phyloP scores from a whole-genome alignment of 2,888 invertebrate genomes.

The Elmis aenea region DNA sequence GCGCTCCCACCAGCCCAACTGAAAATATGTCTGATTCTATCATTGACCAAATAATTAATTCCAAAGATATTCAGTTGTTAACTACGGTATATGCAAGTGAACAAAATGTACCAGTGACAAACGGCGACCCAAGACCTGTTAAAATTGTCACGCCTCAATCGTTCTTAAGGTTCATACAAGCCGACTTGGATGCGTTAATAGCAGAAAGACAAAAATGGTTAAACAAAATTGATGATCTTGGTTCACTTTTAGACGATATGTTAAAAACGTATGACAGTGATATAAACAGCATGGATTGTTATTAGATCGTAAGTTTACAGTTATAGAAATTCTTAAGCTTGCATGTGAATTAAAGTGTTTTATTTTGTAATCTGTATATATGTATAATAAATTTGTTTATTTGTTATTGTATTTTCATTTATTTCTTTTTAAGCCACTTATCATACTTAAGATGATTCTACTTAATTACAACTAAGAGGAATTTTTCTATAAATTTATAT shows the following conservation, averaged over 20 bases:
- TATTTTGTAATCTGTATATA: conserved; percentile 1
- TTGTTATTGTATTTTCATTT: background rate
- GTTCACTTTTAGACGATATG: conserved; percentile 71
- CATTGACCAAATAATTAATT: conserved; percentile 61
- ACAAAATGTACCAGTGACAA: conserved; percentile 39
- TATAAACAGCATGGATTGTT: conserved; percentile 66
- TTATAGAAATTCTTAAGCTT: too few relatives aligned
- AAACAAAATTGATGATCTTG: conserved; percentile 60
- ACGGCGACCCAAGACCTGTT: conserved; percentile 6
- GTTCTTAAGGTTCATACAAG: conserved; percentile 56
- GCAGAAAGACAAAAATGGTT: conserved; percentile 63
- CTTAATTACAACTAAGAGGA: too few relatives aligned
- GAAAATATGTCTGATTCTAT: conserved; percentile 47
- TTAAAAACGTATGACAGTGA: conserved; percentile 59
- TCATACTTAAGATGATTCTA: too few relatives aligned
- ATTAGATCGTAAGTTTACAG: conserved; percentile 49
- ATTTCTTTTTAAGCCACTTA: background rate
- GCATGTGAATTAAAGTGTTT: too few relatives aligned
- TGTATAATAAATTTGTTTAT: background rate
- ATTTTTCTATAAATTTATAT: too few relatives aligned
- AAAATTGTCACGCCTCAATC: conserved; percentile 51
- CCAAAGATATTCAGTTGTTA: conserved; percentile 58
- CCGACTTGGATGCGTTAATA: conserved; percentile 58
- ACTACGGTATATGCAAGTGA: conserved; percentile 53
- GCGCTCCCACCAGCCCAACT: conserved; percentile 2